Evolutionary conservation across 2,113 vertebrate genomes (phyloP).

Genomic region (Ariopsis seemanni): DNA sequence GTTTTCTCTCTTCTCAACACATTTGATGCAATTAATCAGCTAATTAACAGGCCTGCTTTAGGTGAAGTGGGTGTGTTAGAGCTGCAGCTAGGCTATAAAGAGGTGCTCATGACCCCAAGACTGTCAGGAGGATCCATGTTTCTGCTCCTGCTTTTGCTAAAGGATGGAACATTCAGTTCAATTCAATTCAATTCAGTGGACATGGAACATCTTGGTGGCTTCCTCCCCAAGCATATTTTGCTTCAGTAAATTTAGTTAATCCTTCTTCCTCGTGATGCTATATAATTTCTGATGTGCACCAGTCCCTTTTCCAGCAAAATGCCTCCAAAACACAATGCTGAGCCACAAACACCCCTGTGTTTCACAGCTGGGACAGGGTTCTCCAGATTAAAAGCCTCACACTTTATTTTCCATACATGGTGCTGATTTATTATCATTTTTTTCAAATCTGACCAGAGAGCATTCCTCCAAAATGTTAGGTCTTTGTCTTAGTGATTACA

Average conservation of each 20-base stretch:
- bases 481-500: neutral
- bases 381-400: neutral
- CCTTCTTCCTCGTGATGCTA: neutral
- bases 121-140: neutral
- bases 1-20: too few species aligned
- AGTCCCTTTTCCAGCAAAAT: neutral
- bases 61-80: too few species aligned
- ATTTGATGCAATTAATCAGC: too few species aligned
- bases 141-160: neutral
- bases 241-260: neutral
- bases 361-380: neutral
- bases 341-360: neutral
- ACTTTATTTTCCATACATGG: neutral
- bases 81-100: too few species aligned
- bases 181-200: neutral
- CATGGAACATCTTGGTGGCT: neutral
- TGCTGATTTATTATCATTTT: neutral
- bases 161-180: neutral
- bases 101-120: neutral
- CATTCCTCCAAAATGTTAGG: neutral
- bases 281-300: neutral
- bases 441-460: neutral
- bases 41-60: too few species aligned
- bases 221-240: neutral
- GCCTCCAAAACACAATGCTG: neutral